Evolutionary conservation across 2,888 invertebrate genomes (phyloP), one percentile per base, ranked within the genome.

Genomic region (Alviniconcha strummeri): DNA sequence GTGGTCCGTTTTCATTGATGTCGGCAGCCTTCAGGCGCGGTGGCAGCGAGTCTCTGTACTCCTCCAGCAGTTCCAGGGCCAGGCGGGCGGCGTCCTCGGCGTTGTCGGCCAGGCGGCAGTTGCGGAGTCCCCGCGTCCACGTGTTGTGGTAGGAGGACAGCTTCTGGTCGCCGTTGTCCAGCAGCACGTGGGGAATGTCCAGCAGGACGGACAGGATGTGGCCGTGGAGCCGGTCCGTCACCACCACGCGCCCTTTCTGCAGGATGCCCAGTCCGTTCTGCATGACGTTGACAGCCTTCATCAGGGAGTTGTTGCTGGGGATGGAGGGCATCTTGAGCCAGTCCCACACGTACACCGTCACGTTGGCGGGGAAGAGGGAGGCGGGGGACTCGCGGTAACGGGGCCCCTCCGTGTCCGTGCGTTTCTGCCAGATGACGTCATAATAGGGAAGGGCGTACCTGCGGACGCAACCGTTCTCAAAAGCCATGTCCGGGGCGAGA

Each of bases 191-290:
- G 7, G 88, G 87, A 17, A 88, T 87, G 72, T 86, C 78, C 57
- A 85, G 56, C 52, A 87, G 76, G 11, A 83, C 84, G 78, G 82
- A 78, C 15, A 88, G 67, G 19, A 88, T 86, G 72, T 88, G 88
- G 0, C 88, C 88, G 78, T 88, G 88, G 3, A 88, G 82, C 4
- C 87, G 81, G 76, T 88, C 88, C 9, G 88, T 88, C 64, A 87
- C 83, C n/a, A 86, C 84, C 52, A 88, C 87, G 9, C 88, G 83
- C 1, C 87, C 88, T 13, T 85, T 78, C 80, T 85, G 85, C 80
- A 82, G n/a, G 83, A 79, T 64, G 13, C 15, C 56, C 55, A 83
- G 79, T 4, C 83, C 85, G 67, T 85, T 83, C 19, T 84, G 80
- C 83, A 84, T 83, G 1, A 80, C 72, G 19, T 82, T 81, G 36